These are phyloP conservation scores for Streblospio benedicti DNA, from an alignment of 1,140 invertebrate genomes.

Conservation along the genomic window DNA sequence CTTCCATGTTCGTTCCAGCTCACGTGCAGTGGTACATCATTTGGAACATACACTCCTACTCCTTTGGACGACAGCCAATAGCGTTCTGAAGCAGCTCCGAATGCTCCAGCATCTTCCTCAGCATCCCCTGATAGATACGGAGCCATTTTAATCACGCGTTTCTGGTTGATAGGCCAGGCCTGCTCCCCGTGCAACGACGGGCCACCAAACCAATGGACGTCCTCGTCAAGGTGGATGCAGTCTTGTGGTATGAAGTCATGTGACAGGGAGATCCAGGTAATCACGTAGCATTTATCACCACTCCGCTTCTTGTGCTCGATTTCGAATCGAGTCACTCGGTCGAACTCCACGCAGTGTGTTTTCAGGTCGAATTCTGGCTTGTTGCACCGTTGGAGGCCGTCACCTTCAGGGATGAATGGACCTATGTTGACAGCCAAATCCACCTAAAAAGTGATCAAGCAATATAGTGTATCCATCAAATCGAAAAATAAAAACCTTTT, in stretches of 20 bases:
- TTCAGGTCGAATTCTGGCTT: too few species aligned
- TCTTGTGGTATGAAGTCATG: conserved; percentile 23
- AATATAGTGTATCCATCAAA: too few species aligned
- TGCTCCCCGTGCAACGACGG: background rate
- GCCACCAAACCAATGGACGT: conserved; percentile 17
- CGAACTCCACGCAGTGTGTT: too few species aligned
- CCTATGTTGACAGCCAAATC: too few species aligned
- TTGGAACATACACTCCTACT: conserved; percentile 31
- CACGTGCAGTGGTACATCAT: conserved; percentile 32
- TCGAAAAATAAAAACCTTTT: too few species aligned
- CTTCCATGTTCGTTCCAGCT: conserved; percentile 28
- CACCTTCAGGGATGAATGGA: too few species aligned
- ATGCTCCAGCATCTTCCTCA: background rate
- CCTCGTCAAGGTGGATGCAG: conserved; percentile 24
- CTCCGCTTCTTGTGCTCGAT: too few species aligned
- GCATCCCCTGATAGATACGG: background rate
- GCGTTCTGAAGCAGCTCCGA: conserved; percentile 18
- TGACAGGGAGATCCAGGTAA: conserved; percentile 23
- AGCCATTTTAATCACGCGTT: background rate
- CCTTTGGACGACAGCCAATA: conserved; percentile 25
- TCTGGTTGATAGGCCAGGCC: conserved; percentile 7
- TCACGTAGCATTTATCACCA: conserved; percentile 25
- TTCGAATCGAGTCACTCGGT: too few species aligned
- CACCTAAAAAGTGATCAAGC: too few species aligned
- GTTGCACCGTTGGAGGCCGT: too few species aligned